These are phyloP conservation scores for Neotragus pygmaeus DNA, from an alignment of 2,113 vertebrate species.

Conservation along the genomic window DNA sequence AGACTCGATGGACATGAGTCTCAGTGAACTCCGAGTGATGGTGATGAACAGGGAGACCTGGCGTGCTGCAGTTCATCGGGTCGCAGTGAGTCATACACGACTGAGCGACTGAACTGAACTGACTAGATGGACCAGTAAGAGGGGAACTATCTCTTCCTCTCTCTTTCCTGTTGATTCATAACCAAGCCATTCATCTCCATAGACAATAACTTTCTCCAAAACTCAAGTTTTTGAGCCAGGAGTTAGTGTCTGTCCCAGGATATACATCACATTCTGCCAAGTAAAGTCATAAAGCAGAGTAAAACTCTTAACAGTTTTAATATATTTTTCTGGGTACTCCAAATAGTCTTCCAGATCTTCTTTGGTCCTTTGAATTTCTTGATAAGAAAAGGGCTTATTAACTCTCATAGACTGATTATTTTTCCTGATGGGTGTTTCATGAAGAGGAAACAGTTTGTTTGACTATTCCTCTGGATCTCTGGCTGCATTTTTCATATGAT, in stretches of 20 bases:
- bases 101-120: too few species aligned
- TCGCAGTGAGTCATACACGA: too few species aligned
- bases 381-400: background rate
- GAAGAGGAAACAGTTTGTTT: background rate
- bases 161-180: background rate
- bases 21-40: too few species aligned
- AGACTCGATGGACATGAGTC: too few species aligned
- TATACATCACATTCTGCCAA: background rate
- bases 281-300: background rate
- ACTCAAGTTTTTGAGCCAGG: background rate
- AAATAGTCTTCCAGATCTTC: background rate
- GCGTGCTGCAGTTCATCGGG: too few species aligned
- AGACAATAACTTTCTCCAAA: background rate
- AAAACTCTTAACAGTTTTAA: background rate
- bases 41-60: too few species aligned
- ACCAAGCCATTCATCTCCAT: background rate
- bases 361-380: background rate
- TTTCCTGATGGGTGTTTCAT: background rate
- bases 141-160: background rate
- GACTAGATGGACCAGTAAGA: too few species aligned
- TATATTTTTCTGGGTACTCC: background rate
- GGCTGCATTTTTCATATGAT: background rate
- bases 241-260: fast-evolving
- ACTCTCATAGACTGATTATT: background rate
- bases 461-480: background rate